Evolutionary conservation across 2,797 vertebrate species (phyloP).

Genomic region (Cynodonichthys magdalenae): DNA sequence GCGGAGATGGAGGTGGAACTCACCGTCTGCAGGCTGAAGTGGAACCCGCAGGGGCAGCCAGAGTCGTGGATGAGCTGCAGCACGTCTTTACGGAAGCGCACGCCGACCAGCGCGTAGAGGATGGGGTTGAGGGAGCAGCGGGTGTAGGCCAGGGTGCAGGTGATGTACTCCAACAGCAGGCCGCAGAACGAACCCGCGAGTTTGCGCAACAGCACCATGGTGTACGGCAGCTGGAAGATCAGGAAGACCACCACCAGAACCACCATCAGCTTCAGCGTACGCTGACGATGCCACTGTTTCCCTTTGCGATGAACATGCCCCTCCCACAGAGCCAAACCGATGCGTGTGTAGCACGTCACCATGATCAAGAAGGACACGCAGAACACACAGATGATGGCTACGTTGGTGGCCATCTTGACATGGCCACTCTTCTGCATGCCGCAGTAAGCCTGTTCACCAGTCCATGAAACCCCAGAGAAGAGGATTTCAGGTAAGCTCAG

Average conservation of each 20-base stretch:
- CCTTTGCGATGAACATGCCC: slow-evolving; percentile 71
- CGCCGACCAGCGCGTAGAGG: slow-evolving; percentile 89
- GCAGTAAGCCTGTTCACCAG: slow-evolving; percentile 55
- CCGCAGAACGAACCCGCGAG: slow-evolving; percentile 67
- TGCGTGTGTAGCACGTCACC: slow-evolving; percentile 83
- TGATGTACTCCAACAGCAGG: slow-evolving; percentile 84
- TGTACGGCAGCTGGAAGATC: slow-evolving; percentile 90
- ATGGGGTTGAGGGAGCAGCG: slow-evolving; percentile 93
- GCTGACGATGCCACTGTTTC: slow-evolving; percentile 74
- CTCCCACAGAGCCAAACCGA: slow-evolving; percentile 80
- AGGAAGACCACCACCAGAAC: slow-evolving; percentile 87
- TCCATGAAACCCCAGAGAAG: slow-evolving; percentile 63
- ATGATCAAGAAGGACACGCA: slow-evolving; percentile 85
- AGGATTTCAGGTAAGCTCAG: slow-evolving; percentile 87
- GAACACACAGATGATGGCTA: slow-evolving; percentile 84
- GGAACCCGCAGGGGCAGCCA: slow-evolving; percentile 38
- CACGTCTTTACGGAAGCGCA: slow-evolving; percentile 88
- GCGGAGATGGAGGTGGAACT: slow-evolving; percentile 50
- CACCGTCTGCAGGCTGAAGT: fast-evolving
- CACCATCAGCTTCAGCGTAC: slow-evolving; percentile 85
- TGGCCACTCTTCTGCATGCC: slow-evolving; percentile 58
- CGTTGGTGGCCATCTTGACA: slow-evolving; percentile 74
- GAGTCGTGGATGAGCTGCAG: slow-evolving; percentile 67
- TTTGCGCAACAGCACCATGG: slow-evolving; percentile 81
- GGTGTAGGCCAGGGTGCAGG: slow-evolving; percentile 84